Percentiles rank a stretch among this genome's conserved stretches.
Conservation (phyloP, 2,888 invertebrate species). For the Acrobasis suavella region DNA sequence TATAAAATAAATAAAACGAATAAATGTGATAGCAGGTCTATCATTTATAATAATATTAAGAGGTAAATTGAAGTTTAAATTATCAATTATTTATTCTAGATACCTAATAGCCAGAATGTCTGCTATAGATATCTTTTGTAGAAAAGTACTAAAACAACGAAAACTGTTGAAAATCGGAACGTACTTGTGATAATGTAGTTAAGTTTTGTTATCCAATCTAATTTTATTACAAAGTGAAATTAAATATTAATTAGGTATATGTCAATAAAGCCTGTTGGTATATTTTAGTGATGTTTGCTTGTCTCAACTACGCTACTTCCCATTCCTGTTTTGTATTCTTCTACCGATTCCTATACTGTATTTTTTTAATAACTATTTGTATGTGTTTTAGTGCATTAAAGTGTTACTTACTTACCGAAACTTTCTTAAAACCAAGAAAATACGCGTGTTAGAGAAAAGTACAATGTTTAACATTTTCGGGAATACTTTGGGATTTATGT, state of each 20-base stretch:
- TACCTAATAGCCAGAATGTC: neutral
- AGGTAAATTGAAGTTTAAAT: neutral
- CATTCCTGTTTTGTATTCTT: too few relatives aligned
- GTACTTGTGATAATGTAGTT: neutral
- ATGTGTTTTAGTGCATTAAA: too few relatives aligned
- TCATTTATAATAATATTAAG: neutral
- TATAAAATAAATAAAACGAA: too few relatives aligned
- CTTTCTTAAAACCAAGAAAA: too few relatives aligned
- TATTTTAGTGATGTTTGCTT: neutral
- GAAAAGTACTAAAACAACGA: neutral
- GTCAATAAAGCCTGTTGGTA: slow-evolving; percentile 11
- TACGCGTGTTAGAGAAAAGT: too few relatives aligned
- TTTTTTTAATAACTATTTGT: too few relatives aligned
- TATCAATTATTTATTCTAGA: neutral
- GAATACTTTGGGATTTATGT: too few relatives aligned
- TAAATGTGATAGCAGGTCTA: neutral
- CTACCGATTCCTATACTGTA: too few relatives aligned
- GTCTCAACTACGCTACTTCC: too few relatives aligned
- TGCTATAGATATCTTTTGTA: neutral
- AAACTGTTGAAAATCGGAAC: neutral
- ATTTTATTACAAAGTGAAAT: neutral
- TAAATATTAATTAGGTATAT: neutral
- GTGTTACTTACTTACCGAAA: too few relatives aligned
- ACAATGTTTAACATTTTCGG: too few relatives aligned
- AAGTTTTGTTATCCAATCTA: neutral